These are phyloP conservation scores for Podotricha telesiphe DNA, from an alignment of 2,888 invertebrate genomes.

Conservation along the genomic window DNA sequence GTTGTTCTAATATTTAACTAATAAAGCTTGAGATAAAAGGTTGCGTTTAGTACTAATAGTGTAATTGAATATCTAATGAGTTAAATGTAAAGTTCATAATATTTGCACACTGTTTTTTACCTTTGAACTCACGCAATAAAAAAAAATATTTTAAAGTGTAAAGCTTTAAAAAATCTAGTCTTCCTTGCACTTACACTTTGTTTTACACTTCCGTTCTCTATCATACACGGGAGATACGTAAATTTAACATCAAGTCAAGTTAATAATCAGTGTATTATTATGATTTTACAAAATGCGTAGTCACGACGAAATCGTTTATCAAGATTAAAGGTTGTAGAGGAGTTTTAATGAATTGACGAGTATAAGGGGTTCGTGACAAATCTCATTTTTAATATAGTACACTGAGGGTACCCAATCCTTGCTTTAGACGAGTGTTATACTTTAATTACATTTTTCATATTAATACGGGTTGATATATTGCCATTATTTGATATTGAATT, in stretches of 20 bases:
- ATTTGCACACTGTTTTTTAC: no score
- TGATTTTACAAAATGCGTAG: constrained; percentile 55
- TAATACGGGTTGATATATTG: constrained; percentile 14
- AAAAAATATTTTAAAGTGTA: no score
- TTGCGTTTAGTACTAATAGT: no score
- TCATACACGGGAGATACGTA: not conserved
- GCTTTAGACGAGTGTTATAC: constrained; percentile 27
- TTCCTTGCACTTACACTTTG: no score
- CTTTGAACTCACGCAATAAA: no score
- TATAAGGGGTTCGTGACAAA: constrained; percentile 75
- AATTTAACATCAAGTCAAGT: constrained; percentile 3
- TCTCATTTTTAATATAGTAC: constrained; percentile 62
- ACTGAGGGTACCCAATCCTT: constrained; percentile 41
- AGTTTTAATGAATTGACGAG: constrained; percentile 56
- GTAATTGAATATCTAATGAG: no score
- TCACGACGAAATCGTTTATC: constrained; percentile 72
- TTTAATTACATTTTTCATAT: constrained; percentile 23
- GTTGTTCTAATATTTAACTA: no score
- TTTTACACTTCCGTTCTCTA: no score
- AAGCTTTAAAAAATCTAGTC: no score
- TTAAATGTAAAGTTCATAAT: no score
- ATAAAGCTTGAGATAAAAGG: no score
- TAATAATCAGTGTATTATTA: constrained; percentile 12
- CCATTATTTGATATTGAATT: not conserved
- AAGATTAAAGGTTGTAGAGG: constrained; percentile 66